Evolutionary conservation across 2,888 invertebrate species (phyloP).

Genomic region (Alentia gelatinosa): DNA sequence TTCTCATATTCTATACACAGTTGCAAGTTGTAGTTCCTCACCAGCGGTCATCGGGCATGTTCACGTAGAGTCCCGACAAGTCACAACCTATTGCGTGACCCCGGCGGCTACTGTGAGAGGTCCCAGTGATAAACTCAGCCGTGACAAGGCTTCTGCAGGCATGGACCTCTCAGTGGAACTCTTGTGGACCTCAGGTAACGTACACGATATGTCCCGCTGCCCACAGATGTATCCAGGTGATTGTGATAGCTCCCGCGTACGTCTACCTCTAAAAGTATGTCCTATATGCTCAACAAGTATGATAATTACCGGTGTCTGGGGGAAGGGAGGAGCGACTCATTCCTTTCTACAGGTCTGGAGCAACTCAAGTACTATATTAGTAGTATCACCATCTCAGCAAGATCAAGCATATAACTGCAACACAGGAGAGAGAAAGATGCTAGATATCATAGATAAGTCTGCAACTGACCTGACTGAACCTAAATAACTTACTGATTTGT

Average conservation of each 20-base stretch:
- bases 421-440: background rate
- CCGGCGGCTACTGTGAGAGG: no score
- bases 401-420: background rate
- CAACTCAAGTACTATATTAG: background rate
- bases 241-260: background rate
- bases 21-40: background rate
- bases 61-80: no score
- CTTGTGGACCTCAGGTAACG: background rate
- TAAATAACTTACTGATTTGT: background rate
- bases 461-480: background rate
- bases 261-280: background rate
- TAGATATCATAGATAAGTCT: background rate
- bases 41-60: no score
- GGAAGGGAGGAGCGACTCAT: no score
- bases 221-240: background rate
- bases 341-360: background rate
- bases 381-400: background rate
- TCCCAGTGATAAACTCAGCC: no score
- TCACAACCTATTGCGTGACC: no score
- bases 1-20: background rate
- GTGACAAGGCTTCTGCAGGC: background rate
- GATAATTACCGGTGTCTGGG: no score
- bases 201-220: background rate
- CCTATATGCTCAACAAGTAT: no score
- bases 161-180: background rate